Conservation (phyloP, 53 echinoderm and acorn worm species). For the Zoroaster sp. region DNA sequence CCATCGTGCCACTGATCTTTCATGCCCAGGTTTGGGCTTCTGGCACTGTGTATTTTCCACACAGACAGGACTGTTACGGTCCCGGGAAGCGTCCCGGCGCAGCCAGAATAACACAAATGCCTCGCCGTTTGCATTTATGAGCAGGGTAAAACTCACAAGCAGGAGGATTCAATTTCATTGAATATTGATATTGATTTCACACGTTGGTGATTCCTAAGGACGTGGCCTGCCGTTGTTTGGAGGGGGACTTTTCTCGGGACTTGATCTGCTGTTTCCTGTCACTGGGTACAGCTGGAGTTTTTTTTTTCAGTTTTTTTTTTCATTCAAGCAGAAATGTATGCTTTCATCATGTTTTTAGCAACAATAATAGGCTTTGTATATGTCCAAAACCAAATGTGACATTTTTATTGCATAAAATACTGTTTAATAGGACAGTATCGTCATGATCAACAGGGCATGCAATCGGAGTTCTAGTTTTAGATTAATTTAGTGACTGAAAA, state of each 20-base stretch:
- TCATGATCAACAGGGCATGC: too few species aligned
- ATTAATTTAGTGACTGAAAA: too few species aligned
- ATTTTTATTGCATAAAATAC: too few species aligned
- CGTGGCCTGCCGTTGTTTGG: background rate
- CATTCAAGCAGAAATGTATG: background rate
- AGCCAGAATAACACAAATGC: background rate
- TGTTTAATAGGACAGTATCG: too few species aligned
- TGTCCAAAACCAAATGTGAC: too few species aligned
- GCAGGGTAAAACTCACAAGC: background rate
- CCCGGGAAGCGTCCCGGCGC: background rate
- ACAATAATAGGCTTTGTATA: background rate
- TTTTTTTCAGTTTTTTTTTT: too few species aligned
- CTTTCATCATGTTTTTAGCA: background rate
- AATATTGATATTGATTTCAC: slow-evolving; percentile 45
- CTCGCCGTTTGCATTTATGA: slow-evolving; percentile 8
- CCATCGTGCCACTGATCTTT: background rate
- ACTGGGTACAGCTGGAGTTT: background rate
- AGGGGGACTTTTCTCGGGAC: background rate
- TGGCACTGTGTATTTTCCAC: background rate
- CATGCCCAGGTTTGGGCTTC: background rate
- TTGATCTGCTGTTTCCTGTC: background rate
- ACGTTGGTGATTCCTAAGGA: slow-evolving; percentile 38
- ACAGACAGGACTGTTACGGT: background rate
- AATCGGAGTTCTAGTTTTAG: too few species aligned
- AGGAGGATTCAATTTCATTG: slow-evolving; percentile 39